These are phyloP conservation scores for Tenebrio molitor DNA, from an alignment of 1,140 invertebrate species.

Conservation along the genomic window DNA sequence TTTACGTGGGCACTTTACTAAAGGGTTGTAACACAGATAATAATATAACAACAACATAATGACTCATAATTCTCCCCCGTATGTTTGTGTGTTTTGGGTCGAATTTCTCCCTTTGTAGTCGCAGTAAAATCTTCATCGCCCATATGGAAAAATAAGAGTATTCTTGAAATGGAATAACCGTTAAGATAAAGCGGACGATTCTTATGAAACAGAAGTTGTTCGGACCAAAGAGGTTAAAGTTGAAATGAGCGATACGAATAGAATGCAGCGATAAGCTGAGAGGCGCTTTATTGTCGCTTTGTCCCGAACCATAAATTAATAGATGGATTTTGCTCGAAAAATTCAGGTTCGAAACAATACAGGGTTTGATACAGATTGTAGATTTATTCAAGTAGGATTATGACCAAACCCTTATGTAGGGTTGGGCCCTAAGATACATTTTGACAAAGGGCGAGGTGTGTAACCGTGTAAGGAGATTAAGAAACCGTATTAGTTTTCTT, in stretches of 20 bases:
- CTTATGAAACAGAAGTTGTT: constrained; percentile 19
- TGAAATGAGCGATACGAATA: constrained; percentile 13
- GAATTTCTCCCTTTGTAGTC: constrained; percentile 34
- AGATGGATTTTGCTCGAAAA: too few relatives aligned
- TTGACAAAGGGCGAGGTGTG: constrained; percentile 10
- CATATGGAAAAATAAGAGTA: constrained; percentile 34
- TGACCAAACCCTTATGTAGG: constrained; percentile 9
- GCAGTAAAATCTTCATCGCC: constrained; percentile 11
- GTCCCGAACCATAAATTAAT: too few relatives aligned
- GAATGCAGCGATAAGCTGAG: constrained; percentile 22
- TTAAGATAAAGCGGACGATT: constrained; percentile 17
- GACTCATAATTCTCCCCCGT: constrained; percentile 30
- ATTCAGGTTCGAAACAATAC: too few relatives aligned
- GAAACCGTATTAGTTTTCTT: constrained; percentile 15
- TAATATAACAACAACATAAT: constrained; percentile 27
- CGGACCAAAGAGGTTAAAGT: constrained; percentile 10
- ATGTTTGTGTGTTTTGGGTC: constrained; percentile 35
- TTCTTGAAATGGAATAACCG: neutral
- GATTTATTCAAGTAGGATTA: neutral
- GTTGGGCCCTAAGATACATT: constrained; percentile 19
- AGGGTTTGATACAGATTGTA: too few relatives aligned
- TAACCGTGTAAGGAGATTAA: constrained; percentile 15
- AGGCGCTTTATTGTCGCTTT: neutral
- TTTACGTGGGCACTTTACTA: constrained; percentile 32
- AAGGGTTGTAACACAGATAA: constrained; percentile 34